Conservation (phyloP, 2,113 vertebrate genomes). For the Pteruthius melanotis region DNA sequence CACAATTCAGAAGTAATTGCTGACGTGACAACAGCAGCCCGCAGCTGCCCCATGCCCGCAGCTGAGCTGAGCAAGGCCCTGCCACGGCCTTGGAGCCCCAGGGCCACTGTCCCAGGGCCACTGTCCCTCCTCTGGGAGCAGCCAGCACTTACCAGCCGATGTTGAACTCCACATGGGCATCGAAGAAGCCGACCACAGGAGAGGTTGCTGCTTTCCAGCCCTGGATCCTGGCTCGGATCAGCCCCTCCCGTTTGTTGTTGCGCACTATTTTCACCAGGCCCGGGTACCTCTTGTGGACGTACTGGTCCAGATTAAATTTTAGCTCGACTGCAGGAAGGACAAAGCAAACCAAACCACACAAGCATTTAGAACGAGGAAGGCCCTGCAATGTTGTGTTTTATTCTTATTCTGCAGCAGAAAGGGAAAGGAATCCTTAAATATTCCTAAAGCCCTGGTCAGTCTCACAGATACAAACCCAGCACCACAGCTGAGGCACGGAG, state of each 20-base stretch:
- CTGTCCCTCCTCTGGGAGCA: not conserved
- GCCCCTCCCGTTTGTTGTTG: slow-evolving; percentile 89
- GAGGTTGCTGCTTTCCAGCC: slow-evolving; percentile 94
- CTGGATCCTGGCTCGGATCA: slow-evolving; percentile 94
- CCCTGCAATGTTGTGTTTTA: not conserved
- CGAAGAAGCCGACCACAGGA: slow-evolving; percentile 92
- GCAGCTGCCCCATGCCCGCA: not conserved
- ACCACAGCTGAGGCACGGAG: rapidly evolving
- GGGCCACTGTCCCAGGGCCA: not conserved
- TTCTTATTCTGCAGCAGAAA: not conserved
- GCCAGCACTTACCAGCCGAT: slow-evolving; percentile 84
- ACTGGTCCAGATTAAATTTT: slow-evolving; percentile 94
- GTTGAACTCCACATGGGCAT: slow-evolving; percentile 98
- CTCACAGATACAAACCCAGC: not conserved
- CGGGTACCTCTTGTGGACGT: slow-evolving; percentile 90
- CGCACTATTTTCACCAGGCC: slow-evolving; percentile 95
- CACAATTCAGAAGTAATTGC: not conserved
- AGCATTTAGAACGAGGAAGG: not conserved
- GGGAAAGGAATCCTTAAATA: not conserved
- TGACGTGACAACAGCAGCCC: not conserved
- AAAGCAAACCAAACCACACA: not conserved
- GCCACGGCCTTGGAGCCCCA: not conserved
- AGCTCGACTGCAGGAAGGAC: slow-evolving; percentile 82
- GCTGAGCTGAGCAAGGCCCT: not conserved
- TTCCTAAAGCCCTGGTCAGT: not conserved